These are phyloP conservation scores for Pterostichus niger DNA, from an alignment of 2,888 invertebrate species.

Conservation along the genomic window DNA sequence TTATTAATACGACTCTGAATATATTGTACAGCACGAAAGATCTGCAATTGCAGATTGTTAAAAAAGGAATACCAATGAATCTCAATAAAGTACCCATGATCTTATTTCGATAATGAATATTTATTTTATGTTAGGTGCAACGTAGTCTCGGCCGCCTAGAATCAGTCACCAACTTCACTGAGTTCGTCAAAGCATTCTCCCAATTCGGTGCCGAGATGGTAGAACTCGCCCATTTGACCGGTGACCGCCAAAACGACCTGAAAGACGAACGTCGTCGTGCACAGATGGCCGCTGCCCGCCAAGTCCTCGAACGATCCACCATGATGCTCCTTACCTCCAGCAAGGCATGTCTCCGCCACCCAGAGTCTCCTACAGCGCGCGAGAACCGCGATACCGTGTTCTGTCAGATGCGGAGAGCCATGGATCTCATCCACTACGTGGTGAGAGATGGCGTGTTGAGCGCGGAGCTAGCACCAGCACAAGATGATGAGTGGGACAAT, in stretches of 20 bases:
- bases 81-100: too few relatives aligned
- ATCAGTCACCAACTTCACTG: slow-evolving; percentile 94
- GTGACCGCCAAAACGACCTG: slow-evolving; percentile 88
- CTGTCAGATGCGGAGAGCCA: slow-evolving; percentile 97
- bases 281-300: slow-evolving; percentile 97
- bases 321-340: slow-evolving; percentile 98
- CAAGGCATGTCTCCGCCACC: slow-evolving; percentile 97
- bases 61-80: too few relatives aligned
- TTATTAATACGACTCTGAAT: too few relatives aligned
- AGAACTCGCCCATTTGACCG: slow-evolving; percentile 96
- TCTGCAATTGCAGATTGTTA: too few relatives aligned
- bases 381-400: slow-evolving; percentile 99
- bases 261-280: slow-evolving; percentile 96
- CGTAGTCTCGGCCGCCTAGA: slow-evolving; percentile 91
- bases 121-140: slow-evolving; percentile 81
- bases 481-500: slow-evolving; percentile 83
- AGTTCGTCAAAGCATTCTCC: slow-evolving; percentile 99
- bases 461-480: slow-evolving; percentile 76
- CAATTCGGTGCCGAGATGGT: slow-evolving; percentile 99
- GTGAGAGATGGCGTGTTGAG: slow-evolving; percentile 96
- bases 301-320: slow-evolving; percentile 96
- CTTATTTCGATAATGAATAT: not conserved
- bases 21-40: too few relatives aligned
- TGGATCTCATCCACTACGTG: slow-evolving; percentile 98
- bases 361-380: slow-evolving; percentile 94